Percentiles rank a stretch among this genome's conserved stretches.
Conservation (phyloP, 2,888 invertebrate species). For the Pseudanteris insignis region DNA sequence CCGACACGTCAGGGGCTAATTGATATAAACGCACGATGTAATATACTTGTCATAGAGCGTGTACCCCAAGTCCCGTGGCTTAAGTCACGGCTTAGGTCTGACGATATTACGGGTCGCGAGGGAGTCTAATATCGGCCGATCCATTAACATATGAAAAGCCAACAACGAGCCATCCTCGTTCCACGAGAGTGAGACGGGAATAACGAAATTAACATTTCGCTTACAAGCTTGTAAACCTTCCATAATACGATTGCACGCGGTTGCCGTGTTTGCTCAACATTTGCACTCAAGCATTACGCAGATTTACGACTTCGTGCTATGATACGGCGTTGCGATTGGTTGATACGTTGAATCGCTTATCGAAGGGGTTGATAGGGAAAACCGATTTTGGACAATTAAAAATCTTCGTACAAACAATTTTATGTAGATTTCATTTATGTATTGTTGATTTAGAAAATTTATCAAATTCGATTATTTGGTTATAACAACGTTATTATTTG, state of each 20-base stretch:
- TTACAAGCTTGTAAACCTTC: constrained; percentile 46
- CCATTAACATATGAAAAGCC: constrained; percentile 45
- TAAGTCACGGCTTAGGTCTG: constrained; percentile 35
- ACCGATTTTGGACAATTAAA: too few relatives aligned
- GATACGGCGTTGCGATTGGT: constrained; percentile 8
- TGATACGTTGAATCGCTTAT: not conserved
- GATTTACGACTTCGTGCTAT: constrained; percentile 26
- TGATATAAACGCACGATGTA: constrained; percentile 66
- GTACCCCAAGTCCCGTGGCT: constrained; percentile 41
- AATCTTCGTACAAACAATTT: too few relatives aligned
- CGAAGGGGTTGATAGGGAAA: not conserved
- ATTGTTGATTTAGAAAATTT: too few relatives aligned
- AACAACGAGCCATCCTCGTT: constrained; percentile 2
- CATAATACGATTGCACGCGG: constrained; percentile 45
- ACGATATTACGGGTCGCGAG: constrained; percentile 48
- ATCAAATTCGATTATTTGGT: too few relatives aligned
- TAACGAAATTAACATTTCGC: constrained; percentile 37
- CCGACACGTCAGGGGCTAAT: constrained; percentile 64
- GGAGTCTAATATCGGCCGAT: constrained; percentile 56
- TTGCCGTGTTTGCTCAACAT: constrained; percentile 29
- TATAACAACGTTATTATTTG: too few relatives aligned
- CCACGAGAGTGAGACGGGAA: constrained; percentile 6
- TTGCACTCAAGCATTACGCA: constrained; percentile 24
- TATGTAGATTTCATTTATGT: too few relatives aligned
- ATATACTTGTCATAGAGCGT: constrained; percentile 65